A percentile compares a stretch with the other conserved stretches of the same genome.
Evolutionary conservation across 2,113 vertebrate genomes (phyloP).

Genomic region (Oncorhynchus masou): DNA sequence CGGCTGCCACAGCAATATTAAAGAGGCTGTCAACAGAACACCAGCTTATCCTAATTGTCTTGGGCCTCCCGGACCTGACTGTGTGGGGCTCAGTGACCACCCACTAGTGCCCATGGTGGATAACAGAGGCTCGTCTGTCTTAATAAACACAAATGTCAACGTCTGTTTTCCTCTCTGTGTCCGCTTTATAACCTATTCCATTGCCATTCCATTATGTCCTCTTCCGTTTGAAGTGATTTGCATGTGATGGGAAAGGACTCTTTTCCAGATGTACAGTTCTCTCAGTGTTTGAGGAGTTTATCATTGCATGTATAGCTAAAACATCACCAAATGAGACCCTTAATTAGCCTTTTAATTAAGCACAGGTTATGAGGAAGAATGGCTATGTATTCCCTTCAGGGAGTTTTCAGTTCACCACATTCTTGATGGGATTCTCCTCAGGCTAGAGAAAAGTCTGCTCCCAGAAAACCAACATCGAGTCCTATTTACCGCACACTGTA

Average conservation of each 20-base stretch:
- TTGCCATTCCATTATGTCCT: no score
- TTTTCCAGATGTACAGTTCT: background rate
- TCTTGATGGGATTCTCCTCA: background rate
- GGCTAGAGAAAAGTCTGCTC: background rate
- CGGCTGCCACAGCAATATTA: background rate
- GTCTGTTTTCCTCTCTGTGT: no score
- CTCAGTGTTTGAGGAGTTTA: background rate
- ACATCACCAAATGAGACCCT: background rate
- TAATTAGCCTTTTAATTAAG: no score
- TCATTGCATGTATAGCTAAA: background rate
- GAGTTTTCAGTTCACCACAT: no score
- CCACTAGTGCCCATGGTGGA: background rate
- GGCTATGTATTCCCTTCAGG: no score
- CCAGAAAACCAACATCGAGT: background rate
- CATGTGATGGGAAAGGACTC: background rate
- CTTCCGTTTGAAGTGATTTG: background rate
- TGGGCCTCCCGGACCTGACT: background rate
- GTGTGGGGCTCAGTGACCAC: background rate
- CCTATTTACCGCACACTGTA: background rate
- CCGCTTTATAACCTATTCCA: no score
- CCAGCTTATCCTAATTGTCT: background rate
- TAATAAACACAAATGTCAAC: background rate
- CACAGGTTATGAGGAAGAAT: no score
- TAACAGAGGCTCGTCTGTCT: background rate
- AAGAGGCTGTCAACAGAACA: conserved; percentile 2